Evolutionary conservation across 2,113 vertebrate species (phyloP).

Genomic region (Datnioides undecimradiatus): DNA sequence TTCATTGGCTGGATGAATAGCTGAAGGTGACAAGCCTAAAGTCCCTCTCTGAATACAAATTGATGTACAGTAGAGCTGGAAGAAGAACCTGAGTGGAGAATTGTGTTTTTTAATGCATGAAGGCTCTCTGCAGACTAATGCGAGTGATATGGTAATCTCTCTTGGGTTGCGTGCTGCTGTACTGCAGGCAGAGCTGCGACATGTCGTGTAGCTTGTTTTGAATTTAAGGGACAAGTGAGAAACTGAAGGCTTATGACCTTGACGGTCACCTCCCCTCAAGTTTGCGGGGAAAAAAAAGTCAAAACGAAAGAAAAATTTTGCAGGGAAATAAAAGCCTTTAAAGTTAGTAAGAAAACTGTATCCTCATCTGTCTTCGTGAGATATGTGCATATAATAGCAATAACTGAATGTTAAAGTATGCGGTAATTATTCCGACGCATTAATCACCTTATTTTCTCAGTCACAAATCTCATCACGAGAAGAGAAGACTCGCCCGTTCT

Average conservation of each 20-base stretch:
- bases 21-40: constrained; percentile 68
- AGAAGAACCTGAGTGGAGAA: constrained; percentile 67
- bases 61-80: constrained; percentile 52
- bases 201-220: constrained; percentile 60
- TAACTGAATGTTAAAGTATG: constrained; percentile 7
- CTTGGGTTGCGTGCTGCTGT: constrained; percentile 58
- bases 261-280: constrained; percentile 26
- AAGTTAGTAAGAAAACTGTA: constrained; percentile 22
- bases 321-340: constrained; percentile 27
- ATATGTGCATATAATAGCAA: constrained; percentile 4
- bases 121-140: constrained; percentile 63
- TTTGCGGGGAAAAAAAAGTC: neutral
- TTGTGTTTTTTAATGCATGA: constrained; percentile 78
- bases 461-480: constrained; percentile 29
- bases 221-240: constrained; percentile 69
- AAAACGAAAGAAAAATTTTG: neutral
- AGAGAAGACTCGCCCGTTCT: constrained; percentile 12
- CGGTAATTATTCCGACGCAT: constrained; percentile 41
- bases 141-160: constrained; percentile 66
- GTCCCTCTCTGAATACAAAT: constrained; percentile 75
- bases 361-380: constrained; percentile 30
- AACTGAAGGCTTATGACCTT: constrained; percentile 68
- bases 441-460: constrained; percentile 54
- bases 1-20: constrained; percentile 72
- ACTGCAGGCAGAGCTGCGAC: constrained; percentile 55